A percentile compares a stretch with the other conserved stretches of the same genome.
These are phyloP conservation scores for Calephelis nemesis DNA, from an alignment of 1,140 invertebrate genomes.

Conservation along the genomic window DNA sequence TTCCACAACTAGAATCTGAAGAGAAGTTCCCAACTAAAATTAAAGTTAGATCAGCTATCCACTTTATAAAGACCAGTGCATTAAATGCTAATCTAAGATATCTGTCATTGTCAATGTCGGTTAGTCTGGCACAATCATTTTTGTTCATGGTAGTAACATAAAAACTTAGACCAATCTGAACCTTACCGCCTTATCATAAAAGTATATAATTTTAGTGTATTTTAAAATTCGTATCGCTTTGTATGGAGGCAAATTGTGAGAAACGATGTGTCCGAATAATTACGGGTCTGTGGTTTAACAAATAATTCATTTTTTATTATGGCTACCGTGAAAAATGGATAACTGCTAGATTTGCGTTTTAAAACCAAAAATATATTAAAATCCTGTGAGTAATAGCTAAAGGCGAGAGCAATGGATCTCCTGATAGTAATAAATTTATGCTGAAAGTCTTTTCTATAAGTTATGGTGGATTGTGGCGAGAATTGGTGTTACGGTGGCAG, in stretches of 20 bases:
- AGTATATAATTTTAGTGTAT: constrained; percentile 11
- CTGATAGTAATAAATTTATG: too few relatives aligned
- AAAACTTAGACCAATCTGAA: background rate
- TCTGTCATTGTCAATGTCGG: constrained; percentile 39
- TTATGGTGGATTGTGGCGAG: too few relatives aligned
- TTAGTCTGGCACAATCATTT: constrained; percentile 31
- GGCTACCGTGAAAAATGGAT: constrained; percentile 62
- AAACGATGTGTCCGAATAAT: constrained; percentile 59
- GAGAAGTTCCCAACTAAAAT: too few relatives aligned
- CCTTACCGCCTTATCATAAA: constrained; percentile 19
- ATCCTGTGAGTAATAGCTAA: background rate
- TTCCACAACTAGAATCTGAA: too few relatives aligned
- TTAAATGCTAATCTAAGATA: constrained; percentile 28
- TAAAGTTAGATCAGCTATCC: constrained; percentile 3
- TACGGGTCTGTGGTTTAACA: constrained; percentile 49
- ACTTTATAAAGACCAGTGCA: background rate
- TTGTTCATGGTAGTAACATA: background rate
- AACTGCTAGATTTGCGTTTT: constrained; percentile 20
- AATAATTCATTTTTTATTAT: constrained; percentile 51
- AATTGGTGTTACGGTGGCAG: too few relatives aligned
- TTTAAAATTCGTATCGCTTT: constrained; percentile 18
- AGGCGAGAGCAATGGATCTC: too few relatives aligned
- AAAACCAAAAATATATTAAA: background rate
- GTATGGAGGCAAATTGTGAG: constrained; percentile 55
- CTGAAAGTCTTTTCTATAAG: too few relatives aligned